Base-by-base conservation (phyloP, 2,888 invertebrate species). In the Ophion costatus region DNA sequence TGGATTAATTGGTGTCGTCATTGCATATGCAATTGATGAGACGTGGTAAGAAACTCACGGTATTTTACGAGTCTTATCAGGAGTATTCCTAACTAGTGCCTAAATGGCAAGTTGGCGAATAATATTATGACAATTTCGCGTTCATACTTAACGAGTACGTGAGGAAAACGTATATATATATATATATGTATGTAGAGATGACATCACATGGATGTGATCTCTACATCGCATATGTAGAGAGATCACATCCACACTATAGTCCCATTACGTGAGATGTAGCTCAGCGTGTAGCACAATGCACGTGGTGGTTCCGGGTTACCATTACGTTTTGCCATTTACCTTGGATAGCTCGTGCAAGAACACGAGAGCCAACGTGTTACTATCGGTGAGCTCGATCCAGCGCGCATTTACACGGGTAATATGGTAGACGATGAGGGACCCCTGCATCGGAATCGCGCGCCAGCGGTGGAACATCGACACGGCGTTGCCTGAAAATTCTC, bases 361-460 rank as follows among this genome's bases (percentile, higher is more conserved):
- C 85, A 83, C 69, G 77, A 76, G 79, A 83, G 81, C 84, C 70
- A 75, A 82, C 86, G 87, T 78, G 88, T 86, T 89, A 84, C 87
- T 86, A 87, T 89, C 86, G 86, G 74, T 83, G 85, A 87, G 88
- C 86, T 87, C 87, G 87, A 89, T 90, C 86, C 87, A 85, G 67
- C 84, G 84, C 71, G 86, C 88, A 87, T 89, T 90, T 89, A 89
- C 89, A 87, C 76, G 83, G 86, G 83, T 86, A 88, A 89, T 87
- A 87, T 85, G 80, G 87, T 81, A 86, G 87, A 86, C 85, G 75
- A 85, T 64, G 84, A 82, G 75, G 56, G 63, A 24, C 38, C 74
- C 51, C 38, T 76, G 82, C 76, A 66, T 66, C 63, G 29, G 73
- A 73, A 82, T 78, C 64, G 61, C 74, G 20, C 76, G 63, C 33